phyloP scores from a whole-genome alignment of 2,888 invertebrate genomes.

The Amblyjoppa fuscipennis region DNA sequence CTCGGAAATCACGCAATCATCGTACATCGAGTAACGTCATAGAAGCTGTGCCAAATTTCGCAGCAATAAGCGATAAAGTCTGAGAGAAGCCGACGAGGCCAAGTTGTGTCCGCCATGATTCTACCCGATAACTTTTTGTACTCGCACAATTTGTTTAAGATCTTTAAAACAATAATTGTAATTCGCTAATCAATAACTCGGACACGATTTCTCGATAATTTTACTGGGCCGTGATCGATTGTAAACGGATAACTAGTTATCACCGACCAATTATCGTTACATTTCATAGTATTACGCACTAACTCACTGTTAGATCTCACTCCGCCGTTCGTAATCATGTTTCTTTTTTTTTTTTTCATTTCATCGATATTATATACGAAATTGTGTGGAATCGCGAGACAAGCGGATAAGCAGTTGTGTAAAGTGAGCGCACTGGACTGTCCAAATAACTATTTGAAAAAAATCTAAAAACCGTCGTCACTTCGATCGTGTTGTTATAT shows the following conservation, averaged over 20 bases:
- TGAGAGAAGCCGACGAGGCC: slow-evolving; percentile 8
- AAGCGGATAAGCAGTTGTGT: slow-evolving; percentile 26
- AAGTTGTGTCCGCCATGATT: not conserved
- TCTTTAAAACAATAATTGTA: not conserved
- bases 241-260: slow-evolving; percentile 43
- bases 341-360: slow-evolving; percentile 28
- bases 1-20: slow-evolving; percentile 33
- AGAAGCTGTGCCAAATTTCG: slow-evolving; percentile 50
- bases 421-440: slow-evolving; percentile 39
- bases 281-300: slow-evolving; percentile 61
- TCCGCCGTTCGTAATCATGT: slow-evolving; percentile 26
- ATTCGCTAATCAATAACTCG: not conserved
- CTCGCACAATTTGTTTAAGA: slow-evolving; percentile 8
- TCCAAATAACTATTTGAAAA: slow-evolving; percentile 39
- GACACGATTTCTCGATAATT: slow-evolving; percentile 34
- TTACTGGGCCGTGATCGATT: slow-evolving; percentile 27
- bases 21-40: slow-evolving; percentile 22
- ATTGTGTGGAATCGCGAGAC: slow-evolving; percentile 43
- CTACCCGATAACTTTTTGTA: slow-evolving; percentile 21
- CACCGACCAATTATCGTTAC: slow-evolving; percentile 64
- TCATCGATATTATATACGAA: slow-evolving; percentile 21
- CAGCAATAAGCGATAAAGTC: slow-evolving; percentile 21
- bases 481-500: slow-evolving; percentile 41
- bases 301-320: slow-evolving; percentile 37
- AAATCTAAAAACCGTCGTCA: slow-evolving; percentile 9